These are phyloP conservation scores for Ormyrus thymus DNA, from an alignment of 2,888 invertebrate genomes.

Conservation along the genomic window DNA sequence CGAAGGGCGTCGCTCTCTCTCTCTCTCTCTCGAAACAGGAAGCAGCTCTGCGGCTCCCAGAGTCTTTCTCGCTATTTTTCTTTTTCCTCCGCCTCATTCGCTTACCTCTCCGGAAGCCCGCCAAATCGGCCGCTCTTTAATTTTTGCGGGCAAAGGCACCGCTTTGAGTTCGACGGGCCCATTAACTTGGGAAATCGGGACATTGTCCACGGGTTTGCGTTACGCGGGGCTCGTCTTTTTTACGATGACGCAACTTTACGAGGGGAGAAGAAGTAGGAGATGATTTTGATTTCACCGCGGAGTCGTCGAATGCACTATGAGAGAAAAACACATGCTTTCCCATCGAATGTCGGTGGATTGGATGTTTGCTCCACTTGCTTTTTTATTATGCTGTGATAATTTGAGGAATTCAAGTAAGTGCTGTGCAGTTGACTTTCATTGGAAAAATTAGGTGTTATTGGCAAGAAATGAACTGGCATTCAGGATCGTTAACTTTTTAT, in stretches of 20 bases:
- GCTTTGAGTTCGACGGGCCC: background rate
- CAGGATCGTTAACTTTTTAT: no score
- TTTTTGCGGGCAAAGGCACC: slow-evolving; percentile 20
- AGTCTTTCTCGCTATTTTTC: background rate
- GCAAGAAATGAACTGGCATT: no score
- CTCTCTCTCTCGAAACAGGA: slow-evolving; percentile 32
- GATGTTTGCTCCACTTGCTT: no score
- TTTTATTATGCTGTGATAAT: no score
- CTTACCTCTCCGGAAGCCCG: background rate
- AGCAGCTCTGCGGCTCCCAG: slow-evolving; percentile 41
- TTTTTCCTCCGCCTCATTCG: background rate
- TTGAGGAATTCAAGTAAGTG: no score
- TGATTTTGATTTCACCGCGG: background rate
- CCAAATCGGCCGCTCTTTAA: slow-evolving; percentile 41
- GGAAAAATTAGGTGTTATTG: no score
- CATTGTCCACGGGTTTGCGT: background rate
- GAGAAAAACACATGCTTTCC: no score
- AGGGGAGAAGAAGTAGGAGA: background rate
- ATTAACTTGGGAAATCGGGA: slow-evolving; percentile 41
- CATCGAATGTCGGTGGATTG: no score
- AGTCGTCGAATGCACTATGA: background rate
- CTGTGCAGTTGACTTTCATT: no score
- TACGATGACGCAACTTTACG: slow-evolving; percentile 15
- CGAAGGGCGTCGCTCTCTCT: background rate
- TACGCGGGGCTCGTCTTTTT: background rate